phyloP scores from a whole-genome alignment of 2,888 invertebrate genomes.

The Drosophila colorata region DNA sequence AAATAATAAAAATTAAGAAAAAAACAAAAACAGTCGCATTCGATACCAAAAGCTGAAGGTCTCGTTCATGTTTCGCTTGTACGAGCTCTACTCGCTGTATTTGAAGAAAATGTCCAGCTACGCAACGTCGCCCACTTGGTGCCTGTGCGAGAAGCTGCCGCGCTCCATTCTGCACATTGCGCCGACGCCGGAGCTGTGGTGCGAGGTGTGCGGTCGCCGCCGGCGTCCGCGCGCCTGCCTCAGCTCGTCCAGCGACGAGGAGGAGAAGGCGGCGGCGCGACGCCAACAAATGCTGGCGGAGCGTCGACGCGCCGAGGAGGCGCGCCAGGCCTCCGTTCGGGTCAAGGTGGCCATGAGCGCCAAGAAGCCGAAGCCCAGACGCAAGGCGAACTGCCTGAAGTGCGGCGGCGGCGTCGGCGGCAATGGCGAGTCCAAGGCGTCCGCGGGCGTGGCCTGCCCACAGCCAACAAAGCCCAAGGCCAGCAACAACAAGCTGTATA shows the following conservation, averaged over 20 bases:
- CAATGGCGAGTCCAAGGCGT: background rate
- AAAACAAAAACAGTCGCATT: background rate
- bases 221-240: slow-evolving; percentile 33
- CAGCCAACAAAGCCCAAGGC: background rate
- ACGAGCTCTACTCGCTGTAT: slow-evolving; percentile 62
- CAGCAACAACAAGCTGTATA: slow-evolving; percentile 2
- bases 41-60: background rate
- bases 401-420: slow-evolving; percentile 21
- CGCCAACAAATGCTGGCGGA: slow-evolving; percentile 19
- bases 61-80: slow-evolving; percentile 67
- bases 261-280: slow-evolving; percentile 6
- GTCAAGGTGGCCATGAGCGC: slow-evolving; percentile 41
- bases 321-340: slow-evolving; percentile 1
- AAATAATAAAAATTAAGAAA: background rate
- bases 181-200: slow-evolving; percentile 24
- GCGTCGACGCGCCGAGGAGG: slow-evolving; percentile 21
- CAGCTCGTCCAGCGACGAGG: slow-evolving; percentile 60
- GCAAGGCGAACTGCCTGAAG: slow-evolving; percentile 21
- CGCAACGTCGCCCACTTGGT: slow-evolving; percentile 34
- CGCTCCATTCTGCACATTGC: slow-evolving; percentile 54
- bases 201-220: slow-evolving; percentile 55
- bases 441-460: background rate
- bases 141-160: slow-evolving; percentile 64
- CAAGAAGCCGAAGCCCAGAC: slow-evolving; percentile 32
- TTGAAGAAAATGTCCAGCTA: slow-evolving; percentile 50